Evolutionary conservation across 2,797 vertebrate genomes (phyloP), one percentile per base, ranked within the genome.

Genomic region (Alexandromys oeconomus): DNA sequence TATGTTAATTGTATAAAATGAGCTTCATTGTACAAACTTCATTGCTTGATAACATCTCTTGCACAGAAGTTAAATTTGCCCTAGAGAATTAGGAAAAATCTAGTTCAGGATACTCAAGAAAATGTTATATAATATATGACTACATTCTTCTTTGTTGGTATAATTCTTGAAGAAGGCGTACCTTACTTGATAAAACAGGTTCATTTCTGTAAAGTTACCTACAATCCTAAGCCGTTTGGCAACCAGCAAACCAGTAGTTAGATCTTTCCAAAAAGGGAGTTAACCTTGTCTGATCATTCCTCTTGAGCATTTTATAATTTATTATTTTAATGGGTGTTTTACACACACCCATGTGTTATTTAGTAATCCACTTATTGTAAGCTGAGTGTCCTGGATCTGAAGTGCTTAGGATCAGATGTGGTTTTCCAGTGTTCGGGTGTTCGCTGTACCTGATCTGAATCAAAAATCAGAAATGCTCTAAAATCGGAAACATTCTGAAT

Each of bases 21-120:
- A 40, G 12, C 76, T 88, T 88, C 29, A 65, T 77, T 63, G 31
- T 37, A 23, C 21, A 48, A 76, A 76, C 71, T 74, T 23, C 29
- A 69, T 87, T 81, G 96, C 69, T 95, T 91, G 59, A 86, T 81
- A 92, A 89, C 46, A 61, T 86, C 76, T 88, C 73, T 92, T 88
- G 6, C 82, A 76, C 77, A 85, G 43, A 94, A 90, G 73, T 87
- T 73, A 93, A 94, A 95, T 34, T n/a, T 95, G 54, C n/a, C 19
- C 63, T 89, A 40, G 57, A 92, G 63, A 93, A 65, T 92, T 82
- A 37, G 43, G 51, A 57, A 67, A 95, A 91, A 74, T 89, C 87
- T 91, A 91, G 43, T 61, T 94, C 46, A 92, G 63, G 48, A 93
- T 95, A 93, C 88, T 57, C 17, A 73, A 81, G 59, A 96, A 88